phyloP scores from a whole-genome alignment of 2,888 invertebrate genomes.

The Rhopalosiphum nymphaeae region DNA sequence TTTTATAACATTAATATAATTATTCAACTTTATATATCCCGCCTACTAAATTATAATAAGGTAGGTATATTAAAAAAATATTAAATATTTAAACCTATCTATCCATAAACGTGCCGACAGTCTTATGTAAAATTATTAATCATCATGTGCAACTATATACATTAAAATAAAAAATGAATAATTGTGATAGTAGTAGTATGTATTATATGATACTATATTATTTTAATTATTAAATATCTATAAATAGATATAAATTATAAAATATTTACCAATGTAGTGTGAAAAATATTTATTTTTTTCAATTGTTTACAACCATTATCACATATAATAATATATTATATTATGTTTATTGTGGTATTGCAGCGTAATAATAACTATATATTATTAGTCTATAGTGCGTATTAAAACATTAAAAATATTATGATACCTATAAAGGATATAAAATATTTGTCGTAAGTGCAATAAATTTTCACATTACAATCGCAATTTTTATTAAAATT shows the following conservation, averaged over 20 bases:
- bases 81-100: background rate
- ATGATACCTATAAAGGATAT: background rate
- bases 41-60: background rate
- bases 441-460: background rate
- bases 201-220: background rate
- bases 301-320: background rate
- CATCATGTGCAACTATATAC: background rate
- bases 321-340: background rate
- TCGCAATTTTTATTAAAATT: background rate
- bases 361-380: background rate
- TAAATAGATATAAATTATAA: background rate
- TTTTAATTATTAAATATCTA: background rate
- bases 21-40: conserved; percentile 3
- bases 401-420: background rate
- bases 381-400: background rate
- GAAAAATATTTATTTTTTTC: background rate
- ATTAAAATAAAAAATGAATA: background rate
- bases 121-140: background rate
- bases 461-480: background rate
- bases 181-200: background rate
- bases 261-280: background rate
- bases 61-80: background rate
- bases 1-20: conserved; percentile 1
- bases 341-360: background rate
- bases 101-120: background rate